These are phyloP conservation scores for Procavia capensis DNA, from an alignment of 2,113 vertebrate species.

Conservation along the genomic window DNA sequence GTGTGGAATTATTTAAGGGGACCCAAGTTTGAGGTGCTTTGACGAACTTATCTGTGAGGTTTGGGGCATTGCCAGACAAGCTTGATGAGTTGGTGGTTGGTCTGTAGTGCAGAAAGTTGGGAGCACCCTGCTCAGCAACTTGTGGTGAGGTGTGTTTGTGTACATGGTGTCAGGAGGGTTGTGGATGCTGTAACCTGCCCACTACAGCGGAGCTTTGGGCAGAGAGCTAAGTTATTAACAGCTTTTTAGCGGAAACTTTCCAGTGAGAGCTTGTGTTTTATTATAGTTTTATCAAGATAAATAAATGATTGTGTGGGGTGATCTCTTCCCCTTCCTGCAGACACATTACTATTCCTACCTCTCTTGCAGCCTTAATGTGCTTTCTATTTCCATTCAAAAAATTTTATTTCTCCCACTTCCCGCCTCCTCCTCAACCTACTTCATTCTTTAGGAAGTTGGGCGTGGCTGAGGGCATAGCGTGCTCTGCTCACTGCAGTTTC, in stretches of 20 bases:
- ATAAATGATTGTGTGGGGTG: neutral
- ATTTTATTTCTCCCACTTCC: neutral
- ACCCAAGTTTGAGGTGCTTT: neutral
- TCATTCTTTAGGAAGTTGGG: neutral
- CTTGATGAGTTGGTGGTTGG: neutral
- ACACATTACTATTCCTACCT: neutral
- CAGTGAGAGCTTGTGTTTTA: slow-evolving; percentile 8
- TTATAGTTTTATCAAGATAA: slow-evolving; percentile 4
- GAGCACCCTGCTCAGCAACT: neutral
- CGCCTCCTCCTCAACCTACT: neutral
- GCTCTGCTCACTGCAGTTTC: neutral
- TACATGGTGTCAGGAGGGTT: neutral
- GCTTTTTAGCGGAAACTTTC: slow-evolving; percentile 43
- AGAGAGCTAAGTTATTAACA: slow-evolving; percentile 22
- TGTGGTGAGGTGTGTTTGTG: neutral
- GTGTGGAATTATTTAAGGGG: neutral
- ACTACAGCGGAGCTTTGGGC: neutral
- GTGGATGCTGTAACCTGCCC: neutral
- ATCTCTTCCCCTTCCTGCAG: neutral
- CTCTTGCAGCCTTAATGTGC: neutral
- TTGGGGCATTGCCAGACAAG: slow-evolving; percentile 1
- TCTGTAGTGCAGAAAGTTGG: neutral
- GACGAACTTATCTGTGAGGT: neutral
- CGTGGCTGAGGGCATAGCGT: neutral
- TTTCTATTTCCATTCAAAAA: slow-evolving; percentile 48